Base-by-base conservation (phyloP, 2,888 invertebrate species). In the Deilephila porcellus region DNA sequence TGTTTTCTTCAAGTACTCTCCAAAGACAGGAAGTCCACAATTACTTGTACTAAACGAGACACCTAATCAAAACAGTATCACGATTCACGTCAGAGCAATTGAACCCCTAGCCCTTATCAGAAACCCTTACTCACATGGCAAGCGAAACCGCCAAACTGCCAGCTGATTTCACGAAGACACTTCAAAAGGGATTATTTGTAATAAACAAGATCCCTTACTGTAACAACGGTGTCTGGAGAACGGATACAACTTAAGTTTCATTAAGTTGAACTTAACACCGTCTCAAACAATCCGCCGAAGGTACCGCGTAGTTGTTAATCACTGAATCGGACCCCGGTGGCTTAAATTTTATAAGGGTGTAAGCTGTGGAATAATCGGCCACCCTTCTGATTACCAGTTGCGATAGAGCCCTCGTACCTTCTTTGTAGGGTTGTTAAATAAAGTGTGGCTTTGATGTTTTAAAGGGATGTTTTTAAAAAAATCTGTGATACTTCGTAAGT, bases 271-370 rank as follows among this genome's bases (percentile, higher is more conserved):
- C 81, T 84, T 85, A 85, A 84, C 86, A 85, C 85, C 83, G 83
- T 76, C 78, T 64, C 75, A 70, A 77, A 77, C 74, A 81, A 83
- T 83, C 78, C 83, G 79, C 73, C 67, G 75, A 79, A 81, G 81
- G 80, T 81, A 81, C 80, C 80, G 80, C 79, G 76, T 80, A 77
- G 78, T 78, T 82, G 86, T 86, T 90, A 89, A 90, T 90, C 87
- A 87, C 83, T 80, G 82, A 83, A 86, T 86, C 80, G 83, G 79
- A 79, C 88, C 85, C 87, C 75, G 80, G 85, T 81, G 88, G 81
- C 79, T 81, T 78, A 74, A 76, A 78, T 81, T 79, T 80, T 76
- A 83, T 83, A 81, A 75, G 73, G 74, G 72, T 75, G 81, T 77
- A 76, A 78, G 77, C 77, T 77, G 74, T 74, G 76, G 79, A 75